These are phyloP conservation scores for Ophiodon elongatus DNA, from an alignment of 2,113 vertebrate genomes.

Conservation along the genomic window DNA sequence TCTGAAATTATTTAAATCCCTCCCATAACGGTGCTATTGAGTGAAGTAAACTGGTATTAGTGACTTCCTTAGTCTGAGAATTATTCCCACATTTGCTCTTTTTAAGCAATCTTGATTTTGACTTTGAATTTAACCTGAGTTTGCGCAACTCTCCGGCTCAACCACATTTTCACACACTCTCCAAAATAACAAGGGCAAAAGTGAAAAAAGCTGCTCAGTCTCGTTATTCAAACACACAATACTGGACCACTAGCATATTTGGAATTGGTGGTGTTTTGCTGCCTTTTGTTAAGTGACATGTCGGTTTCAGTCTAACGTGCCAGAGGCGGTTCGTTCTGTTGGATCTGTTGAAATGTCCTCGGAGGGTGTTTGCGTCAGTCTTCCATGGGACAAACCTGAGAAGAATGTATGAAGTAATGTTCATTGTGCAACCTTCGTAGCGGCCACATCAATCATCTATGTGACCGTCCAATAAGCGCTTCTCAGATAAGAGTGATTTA, in stretches of 20 bases:
- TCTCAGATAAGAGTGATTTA: not conserved
- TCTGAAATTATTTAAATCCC: not conserved
- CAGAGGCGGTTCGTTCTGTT: slow-evolving; percentile 33
- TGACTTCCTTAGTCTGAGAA: not conserved
- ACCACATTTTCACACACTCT: not conserved
- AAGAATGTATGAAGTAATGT: slow-evolving; percentile 33
- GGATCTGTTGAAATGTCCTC: slow-evolving; percentile 16
- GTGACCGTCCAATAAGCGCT: too few species aligned
- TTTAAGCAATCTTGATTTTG: not conserved
- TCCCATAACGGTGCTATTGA: not conserved
- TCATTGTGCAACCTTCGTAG: not conserved
- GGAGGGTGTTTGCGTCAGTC: not conserved
- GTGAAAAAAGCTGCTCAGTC: not conserved
- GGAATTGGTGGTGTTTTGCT: not conserved
- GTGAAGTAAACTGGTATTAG: not conserved
- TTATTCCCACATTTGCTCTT: too few species aligned
- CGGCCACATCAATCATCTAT: not conserved
- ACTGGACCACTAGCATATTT: slow-evolving; percentile 46
- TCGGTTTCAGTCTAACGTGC: slow-evolving; percentile 9
- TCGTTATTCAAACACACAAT: not conserved
- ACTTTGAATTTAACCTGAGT: not conserved
- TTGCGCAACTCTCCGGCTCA: not conserved
- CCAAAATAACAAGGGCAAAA: not conserved
- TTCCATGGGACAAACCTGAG: not conserved
- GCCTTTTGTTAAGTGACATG: not conserved